Percentiles rank a stretch among this genome's conserved stretches.
Evolutionary conservation across 2,113 vertebrate species (phyloP).

Genomic region (Ammodytes marinus): DNA sequence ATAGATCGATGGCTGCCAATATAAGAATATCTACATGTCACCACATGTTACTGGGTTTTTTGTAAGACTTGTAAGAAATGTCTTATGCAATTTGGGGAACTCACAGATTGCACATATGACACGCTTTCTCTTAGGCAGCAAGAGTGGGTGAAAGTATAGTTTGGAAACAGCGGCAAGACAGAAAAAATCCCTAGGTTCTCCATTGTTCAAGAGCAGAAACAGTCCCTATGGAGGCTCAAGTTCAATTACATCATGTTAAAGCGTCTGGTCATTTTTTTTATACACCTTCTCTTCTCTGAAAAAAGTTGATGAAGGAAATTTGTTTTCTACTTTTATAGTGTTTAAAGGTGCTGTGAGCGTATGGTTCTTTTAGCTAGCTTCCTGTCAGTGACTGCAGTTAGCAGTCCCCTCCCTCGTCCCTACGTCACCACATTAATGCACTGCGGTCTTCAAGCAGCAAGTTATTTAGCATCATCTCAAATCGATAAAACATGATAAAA

Average conservation of each 20-base stretch:
- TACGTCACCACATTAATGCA: too few relatives aligned
- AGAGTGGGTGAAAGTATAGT: neutral
- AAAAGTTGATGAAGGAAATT: neutral
- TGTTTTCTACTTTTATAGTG: neutral
- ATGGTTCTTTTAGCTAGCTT: too few relatives aligned
- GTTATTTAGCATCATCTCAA: too few relatives aligned
- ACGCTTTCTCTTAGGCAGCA: neutral
- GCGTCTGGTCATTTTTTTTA: neutral
- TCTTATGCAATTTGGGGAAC: conserved; percentile 32
- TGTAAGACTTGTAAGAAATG: neutral
- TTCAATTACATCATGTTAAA: neutral
- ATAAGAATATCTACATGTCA: conserved; percentile 8
- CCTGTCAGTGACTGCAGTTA: too few relatives aligned
- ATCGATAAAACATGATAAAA: too few relatives aligned
- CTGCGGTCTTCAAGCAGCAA: too few relatives aligned
- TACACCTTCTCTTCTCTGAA: neutral
- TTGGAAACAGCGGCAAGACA: neutral
- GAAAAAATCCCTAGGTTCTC: neutral
- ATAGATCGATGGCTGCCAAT: neutral
- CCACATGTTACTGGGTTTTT: neutral
- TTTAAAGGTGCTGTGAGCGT: too few relatives aligned
- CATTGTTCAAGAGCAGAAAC: neutral
- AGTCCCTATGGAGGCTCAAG: neutral
- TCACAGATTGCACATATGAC: conserved; percentile 10
- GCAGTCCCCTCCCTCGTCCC: too few relatives aligned